Conservation (phyloP, 1,140 invertebrate genomes). For the silkworm (Bombyx mori) region ASM3026992v2 NC_085115.1:223001-223500, state of each 20-base stretch:
- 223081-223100: constrained; percentile 40
- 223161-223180: constrained; percentile 39
- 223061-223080: constrained; percentile 30
- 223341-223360: constrained; percentile 53
- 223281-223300: constrained; percentile 48
- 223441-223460: constrained; percentile 49
- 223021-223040: constrained; percentile 32
- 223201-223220: constrained; percentile 65
- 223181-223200: constrained; percentile 48
- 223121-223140: constrained; percentile 43
- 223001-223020: constrained; percentile 27
- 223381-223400: constrained; percentile 39
- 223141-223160: constrained; percentile 43
- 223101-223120: constrained; percentile 46
- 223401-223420: constrained; percentile 25
- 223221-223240: constrained; percentile 39
- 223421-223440: constrained; percentile 24
- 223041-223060: constrained; percentile 39
- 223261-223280: constrained; percentile 55
- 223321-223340: constrained; percentile 42
- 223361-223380: constrained; percentile 41
- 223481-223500: constrained; percentile 5
- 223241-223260: constrained; percentile 36
- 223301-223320: constrained; percentile 49
- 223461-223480: constrained; percentile 43